Evolutionary conservation across 2,888 invertebrate genomes (phyloP), one percentile per base, ranked within the genome.

Genomic region (Drosophila sordidula): DNA sequence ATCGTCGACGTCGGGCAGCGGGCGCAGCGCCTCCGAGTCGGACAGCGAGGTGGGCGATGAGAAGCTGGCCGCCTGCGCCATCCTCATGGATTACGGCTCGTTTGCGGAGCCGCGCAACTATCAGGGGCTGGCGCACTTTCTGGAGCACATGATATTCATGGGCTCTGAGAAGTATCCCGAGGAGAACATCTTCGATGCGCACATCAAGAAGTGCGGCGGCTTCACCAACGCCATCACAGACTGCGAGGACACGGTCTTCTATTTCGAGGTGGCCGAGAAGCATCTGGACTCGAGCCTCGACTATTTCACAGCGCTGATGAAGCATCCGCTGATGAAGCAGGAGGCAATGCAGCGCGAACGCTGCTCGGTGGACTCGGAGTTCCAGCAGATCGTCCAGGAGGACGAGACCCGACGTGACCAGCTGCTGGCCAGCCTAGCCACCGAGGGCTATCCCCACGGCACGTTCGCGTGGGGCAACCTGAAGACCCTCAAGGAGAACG

Each of bases 111-210:
- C 97, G 0, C 92, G 93, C 94, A 83, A 95, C 95, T 95, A 97
- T 58, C 96, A 95, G 78, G 97, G 97, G 0, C 91, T 97, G 90
- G 96, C 97, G 0, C 97, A 97, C 91, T 97, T 97, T 90, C 93
- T 97, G 3, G 97, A 97, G 87, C 97, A 97, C 91, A 97, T 98
- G 98, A 92, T 98, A 22, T 98, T 98, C 90, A 98, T 98, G 98
- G 98, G 98, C 34, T 97, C 97, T 77, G 94, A 96, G 88, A 98
- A 97, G 90, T 98, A 95, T 91, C 97, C 97, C 96, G 8, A 94
- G 90, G 98, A 98, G 93, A 97, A 97, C 91, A 95, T 95, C 75
- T 96, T 97, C 88, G 97, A 97, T 92, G 93, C 95, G 1, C 97
- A 95, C 80, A 94, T 97, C 25, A 95, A 95, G 93, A 96, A 95